Evolutionary conservation across 2,113 vertebrate genomes (phyloP).

Genomic region (Callospermophilus lateralis): DNA sequence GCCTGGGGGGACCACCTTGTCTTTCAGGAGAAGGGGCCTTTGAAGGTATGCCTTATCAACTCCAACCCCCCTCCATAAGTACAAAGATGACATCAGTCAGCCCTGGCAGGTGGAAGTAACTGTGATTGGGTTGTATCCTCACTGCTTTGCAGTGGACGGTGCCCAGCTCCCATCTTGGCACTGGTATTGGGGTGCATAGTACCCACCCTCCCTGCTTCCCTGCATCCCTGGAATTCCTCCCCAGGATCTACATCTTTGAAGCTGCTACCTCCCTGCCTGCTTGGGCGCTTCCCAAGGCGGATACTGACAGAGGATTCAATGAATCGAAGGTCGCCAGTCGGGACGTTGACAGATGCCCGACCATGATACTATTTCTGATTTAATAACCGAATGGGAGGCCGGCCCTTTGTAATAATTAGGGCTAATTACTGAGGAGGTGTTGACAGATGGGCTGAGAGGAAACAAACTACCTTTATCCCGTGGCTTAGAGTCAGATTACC

Average conservation of each 20-base stretch:
- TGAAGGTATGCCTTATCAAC: not conserved
- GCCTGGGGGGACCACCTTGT: not conserved
- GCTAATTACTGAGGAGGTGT: conserved; percentile 99
- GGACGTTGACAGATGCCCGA: conserved; percentile 97
- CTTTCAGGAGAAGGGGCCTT: not conserved
- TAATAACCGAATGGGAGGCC: conserved; percentile 99
- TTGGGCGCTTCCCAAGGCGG: conserved; percentile 86
- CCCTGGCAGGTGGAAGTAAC: not conserved
- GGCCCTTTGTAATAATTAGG: conserved; percentile 99
- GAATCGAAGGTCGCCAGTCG: conserved; percentile 97
- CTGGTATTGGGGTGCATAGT: not conserved
- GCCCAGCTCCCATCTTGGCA: not conserved
- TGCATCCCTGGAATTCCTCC: conserved; percentile 92
- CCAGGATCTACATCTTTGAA: conserved; percentile 93
- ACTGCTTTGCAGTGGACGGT: not conserved
- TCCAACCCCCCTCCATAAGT: not conserved
- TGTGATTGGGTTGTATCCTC: not conserved
- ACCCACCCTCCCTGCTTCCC: not conserved
- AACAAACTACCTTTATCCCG: conserved; percentile 99
- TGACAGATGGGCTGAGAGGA: conserved; percentile 98
- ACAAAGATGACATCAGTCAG: not conserved
- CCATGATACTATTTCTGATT: conserved; percentile 98
- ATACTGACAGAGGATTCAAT: conserved; percentile 97
- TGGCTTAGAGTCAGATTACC: conserved; percentile 99
- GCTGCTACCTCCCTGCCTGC: conserved; percentile 92